Base-by-base conservation (phyloP, 1,140 invertebrate genomes). In the Neodiprion pinetum region DNA sequence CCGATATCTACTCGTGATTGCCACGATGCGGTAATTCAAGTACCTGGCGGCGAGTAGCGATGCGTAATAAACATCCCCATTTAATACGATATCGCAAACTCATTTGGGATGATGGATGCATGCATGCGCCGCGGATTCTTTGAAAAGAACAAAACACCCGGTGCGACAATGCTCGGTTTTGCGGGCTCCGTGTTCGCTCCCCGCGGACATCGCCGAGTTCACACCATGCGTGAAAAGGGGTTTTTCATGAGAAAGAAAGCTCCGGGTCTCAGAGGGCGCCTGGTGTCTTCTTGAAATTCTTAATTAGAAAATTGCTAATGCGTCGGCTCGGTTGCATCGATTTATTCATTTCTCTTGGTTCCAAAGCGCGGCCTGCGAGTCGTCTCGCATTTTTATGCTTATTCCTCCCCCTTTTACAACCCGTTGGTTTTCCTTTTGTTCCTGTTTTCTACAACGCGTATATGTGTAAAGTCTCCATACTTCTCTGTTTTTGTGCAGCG, bases 401-500 rank as follows among this genome's bases (percentile, higher is more conserved):
- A 61, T 61, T 61, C 53, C 53, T 61, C 53, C 53, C 53, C n/a
- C 53, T 61, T 61, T 61, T 23, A 47, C 7, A 28, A 12, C 47
- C 11, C 12, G 47, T 14, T n/a, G 68, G 12, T 11, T 69, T 69
- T 69, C 7, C 12, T 11, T 14, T n/a, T 11, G 12, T 23, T 7
- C 21, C 21, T 47, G 68, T 47, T 23, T n/a, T 69, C 12, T 8
- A 69, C 12, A 9, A n/a, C 21, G 68, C 47, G 17, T 28, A 69
- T 23, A 48, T 69, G 12, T 69, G 11, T 61, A 17, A 61, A 61
- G n/a, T 61, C n/a, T 14, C n/a, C 53, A 61, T 17, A 4, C 3
- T 40, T 40, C 28, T 40, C n/a, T 71, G 53, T 71, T 70, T 75
- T 77, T 79, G 92, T 91, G 73, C 85, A 95, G 94, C 94, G 70